A percentile compares a stretch with the other conserved stretches of the same genome.
Conservation (phyloP, 2,113 vertebrate species). For the Glaucidium brasilianum region DNA sequence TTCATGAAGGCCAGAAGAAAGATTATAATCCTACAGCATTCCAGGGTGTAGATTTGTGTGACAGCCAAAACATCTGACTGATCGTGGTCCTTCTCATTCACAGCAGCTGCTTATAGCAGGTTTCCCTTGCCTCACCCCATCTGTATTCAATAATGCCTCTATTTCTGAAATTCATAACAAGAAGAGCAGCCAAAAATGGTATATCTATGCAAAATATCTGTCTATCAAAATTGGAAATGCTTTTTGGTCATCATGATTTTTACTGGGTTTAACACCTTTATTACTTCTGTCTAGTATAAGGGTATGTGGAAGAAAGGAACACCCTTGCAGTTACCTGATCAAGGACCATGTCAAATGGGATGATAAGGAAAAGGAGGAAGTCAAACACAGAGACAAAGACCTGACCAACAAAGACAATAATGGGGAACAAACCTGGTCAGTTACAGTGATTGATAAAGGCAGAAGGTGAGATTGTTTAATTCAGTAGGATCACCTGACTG, state of each 20-base stretch:
- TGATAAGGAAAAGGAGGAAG: background rate
- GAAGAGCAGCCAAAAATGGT: background rate
- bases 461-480: background rate
- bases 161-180: background rate
- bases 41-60: background rate
- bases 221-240: background rate
- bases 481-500: background rate
- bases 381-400: background rate
- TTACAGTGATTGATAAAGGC: rapidly evolving
- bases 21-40: background rate
- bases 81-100: background rate
- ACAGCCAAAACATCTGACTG: background rate
- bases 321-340: background rate
- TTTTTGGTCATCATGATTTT: background rate
- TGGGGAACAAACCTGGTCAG: background rate
- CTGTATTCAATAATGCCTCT: background rate
- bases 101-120: background rate
- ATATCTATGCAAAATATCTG: background rate
- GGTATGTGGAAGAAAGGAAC: background rate
- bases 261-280: background rate
- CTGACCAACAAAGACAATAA: background rate
- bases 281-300: background rate
- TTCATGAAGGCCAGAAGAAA: background rate
- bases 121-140: background rate
- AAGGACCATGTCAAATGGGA: background rate